Evolutionary conservation across 1,140 invertebrate genomes (phyloP), one percentile per base, ranked within the genome.

Genomic region (Telenomus remus): DNA sequence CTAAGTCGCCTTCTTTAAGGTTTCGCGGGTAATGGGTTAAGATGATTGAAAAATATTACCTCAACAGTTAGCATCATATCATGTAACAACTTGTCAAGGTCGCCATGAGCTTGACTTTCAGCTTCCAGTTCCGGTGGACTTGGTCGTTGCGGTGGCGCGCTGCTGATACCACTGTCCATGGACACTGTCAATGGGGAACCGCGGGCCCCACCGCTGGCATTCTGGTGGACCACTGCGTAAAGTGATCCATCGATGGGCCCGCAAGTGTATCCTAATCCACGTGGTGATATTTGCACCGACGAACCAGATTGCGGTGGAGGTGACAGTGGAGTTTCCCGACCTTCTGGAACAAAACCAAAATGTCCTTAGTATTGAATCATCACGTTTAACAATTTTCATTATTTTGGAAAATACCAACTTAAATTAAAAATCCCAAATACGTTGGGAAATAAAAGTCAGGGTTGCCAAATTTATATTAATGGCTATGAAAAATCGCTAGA

Each of bases 191-290:
- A 90, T 72, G 93, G 92, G 61, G 91, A 91, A 64, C 91, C 89
- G 42, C 91, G 90, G 50, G 89, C 88, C 76, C 88, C 87, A 39
- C 76, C 72, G 12, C 71, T 65, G 65, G 89, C 83, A 69, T 85
- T 87, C 66, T 87, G 89, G 84, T 92, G 92, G 50, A 92, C 90
- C 66, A 95, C 93, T 8, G 95, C 95, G 90, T 97, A 96, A 73
- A 96, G 92, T 82, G 94, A 95, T 69, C 95, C 95, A 91, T 97
- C 95, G 75, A 95, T 89, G 16, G 95, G 94, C 37, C 95, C 94
- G 81, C 93, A 92, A 11, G 93, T 94, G 85, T 95, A 92, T 47
- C 85, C 85, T 69, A 89, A 85, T 12, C 82, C 83, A 11, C 83
- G 81, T 7, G 85, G 82, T 19, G 86, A 85, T n/a, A 84, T 86